Base-by-base conservation (phyloP, 2,888 invertebrate genomes). In the Drosophila stalkeri region DNA sequence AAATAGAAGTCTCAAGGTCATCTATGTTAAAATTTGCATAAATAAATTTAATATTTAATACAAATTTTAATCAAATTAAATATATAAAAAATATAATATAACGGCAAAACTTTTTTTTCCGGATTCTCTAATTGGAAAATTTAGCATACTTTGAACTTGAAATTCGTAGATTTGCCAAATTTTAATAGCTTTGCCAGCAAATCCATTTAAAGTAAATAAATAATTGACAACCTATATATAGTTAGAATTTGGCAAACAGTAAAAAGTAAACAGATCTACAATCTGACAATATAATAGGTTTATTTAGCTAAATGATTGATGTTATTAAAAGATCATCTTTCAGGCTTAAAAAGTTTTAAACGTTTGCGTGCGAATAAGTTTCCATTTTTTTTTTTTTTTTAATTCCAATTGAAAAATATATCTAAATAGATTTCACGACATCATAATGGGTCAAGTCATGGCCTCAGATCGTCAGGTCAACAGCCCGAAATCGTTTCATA, bases 341-440 rank as follows among this genome's bases (percentile, higher is more conserved):
- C 0, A 33, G 51, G 0, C 18, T 49, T 49, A 18, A 51, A 51
- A 33, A 3, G 18, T 18, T 12, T 51, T 18, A 8, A 51, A 3
- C n/a, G 33, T 12, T 27, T 27, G 62, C 62, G 60, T 59, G 62
- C 11, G 4, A 20, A 43, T 23, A 62, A 35, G 27, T 63, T 35
- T 16, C 11, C 12, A 12, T 20, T 63, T 16, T 2, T 8, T 64
- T 41, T 63, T n/a, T n/a, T n/a, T n/a, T n/a, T n/a, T n/a, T n/a
- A n/a, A n/a, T n/a, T n/a, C n/a, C n/a, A n/a, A n/a, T n/a, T 64
- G 64, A 37, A 27, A 18, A 33, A 23, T 23, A 6, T 35, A 4
- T 14, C 18, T 33, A 41, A 64, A 64, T 64, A 41, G 49, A 33
- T 64, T 41, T 39, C 64, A 49, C 33, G 39, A 41, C 14, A 49